Base-by-base conservation (phyloP, 2,113 vertebrate genomes). In the Paedocypris sp. region DNA sequence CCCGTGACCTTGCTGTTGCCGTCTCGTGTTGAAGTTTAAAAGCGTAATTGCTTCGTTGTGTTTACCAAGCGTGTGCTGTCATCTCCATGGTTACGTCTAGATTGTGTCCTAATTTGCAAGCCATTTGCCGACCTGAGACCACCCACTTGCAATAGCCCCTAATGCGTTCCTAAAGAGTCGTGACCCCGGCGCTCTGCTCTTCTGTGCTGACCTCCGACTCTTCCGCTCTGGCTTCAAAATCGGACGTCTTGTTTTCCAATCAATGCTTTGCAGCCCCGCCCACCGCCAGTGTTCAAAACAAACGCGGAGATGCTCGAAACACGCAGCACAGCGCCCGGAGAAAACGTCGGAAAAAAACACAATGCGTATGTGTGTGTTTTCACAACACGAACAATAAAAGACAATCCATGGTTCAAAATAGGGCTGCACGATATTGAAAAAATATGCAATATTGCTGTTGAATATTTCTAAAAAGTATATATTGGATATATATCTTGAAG, bases 31-130 rank as follows among this genome's bases (percentile, higher is more conserved):
- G 4, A 48, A 10, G 49, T n/a, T n/a, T n/a, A n/a, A n/a, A n/a
- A n/a, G n/a, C n/a, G n/a, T n/a, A n/a, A 25, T 71, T 56, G 39
- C 48, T 48, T 6, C 12, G 20, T 23, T 48, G 36, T 12, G 20
- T 73, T 42, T 49, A 57, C 60, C 32, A 64, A 45, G n/a, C 41
- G 33, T 49, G 35, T 46, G 29, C 49, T 62, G 15, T 35, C 54
- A 59, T 57, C 61, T 47, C 66, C 73, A 71, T 67, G 69, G 60
- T 64, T 73, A 67, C 71, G 28, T 25, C 25, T 59, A 54, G 38
- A 32, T 69, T 62, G 56, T 69, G 67, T 75, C 60, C 66, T 69
- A 69, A 67, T 74, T 69, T 57, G 11, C 20, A 22, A 29, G 61
- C 29, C 38, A 3, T 51, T 52, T 65, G 54, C n/a, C n/a, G n/a